Conservation (phyloP, 2,888 invertebrate species). For the Lepas anatifera region DNA sequence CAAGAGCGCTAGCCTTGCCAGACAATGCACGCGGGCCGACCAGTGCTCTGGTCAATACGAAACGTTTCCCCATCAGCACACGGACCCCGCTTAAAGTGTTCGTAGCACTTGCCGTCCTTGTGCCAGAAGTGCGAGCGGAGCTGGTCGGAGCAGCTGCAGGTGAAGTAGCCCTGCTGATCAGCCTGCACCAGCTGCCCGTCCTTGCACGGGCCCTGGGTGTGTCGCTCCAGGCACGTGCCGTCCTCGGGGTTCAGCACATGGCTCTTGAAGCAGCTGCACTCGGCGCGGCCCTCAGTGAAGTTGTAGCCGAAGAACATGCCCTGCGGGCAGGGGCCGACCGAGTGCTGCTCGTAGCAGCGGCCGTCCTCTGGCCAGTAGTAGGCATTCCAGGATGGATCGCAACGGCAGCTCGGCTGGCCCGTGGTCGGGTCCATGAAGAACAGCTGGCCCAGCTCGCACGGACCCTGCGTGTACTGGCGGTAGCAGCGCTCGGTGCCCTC, state of each 20-base stretch:
- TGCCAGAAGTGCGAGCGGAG: conserved; percentile 25
- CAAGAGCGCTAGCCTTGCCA: conserved; percentile 25
- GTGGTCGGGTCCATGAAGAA: conserved; percentile 27
- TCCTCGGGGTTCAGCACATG: conserved; percentile 25
- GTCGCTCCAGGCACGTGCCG: conserved; percentile 26
- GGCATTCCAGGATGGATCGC: conserved; percentile 25
- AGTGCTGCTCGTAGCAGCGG: conserved; percentile 27
- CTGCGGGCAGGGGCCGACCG: conserved; percentile 26
- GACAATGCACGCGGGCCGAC: conserved; percentile 24
- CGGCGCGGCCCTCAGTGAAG: conserved; percentile 23
- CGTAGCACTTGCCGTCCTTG: conserved; percentile 25
- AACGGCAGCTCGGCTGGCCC: conserved; percentile 26
- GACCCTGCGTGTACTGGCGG: conserved; percentile 27
- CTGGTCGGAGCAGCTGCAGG: conserved; percentile 24
- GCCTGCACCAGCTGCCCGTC: conserved; percentile 26
- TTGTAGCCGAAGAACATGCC: conserved; percentile 28
- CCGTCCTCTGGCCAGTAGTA: conserved; percentile 25
- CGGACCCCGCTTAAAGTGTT: conserved; percentile 26
- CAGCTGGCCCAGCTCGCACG: conserved; percentile 26
- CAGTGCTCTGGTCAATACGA: conserved; percentile 21
- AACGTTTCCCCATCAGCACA: conserved; percentile 25
- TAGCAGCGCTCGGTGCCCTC: conserved; percentile 26
- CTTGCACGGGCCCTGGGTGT: conserved; percentile 26
- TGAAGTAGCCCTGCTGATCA: conserved; percentile 20
- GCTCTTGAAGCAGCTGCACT: conserved; percentile 27